A percentile compares a stretch with the other conserved stretches of the same genome.
These are phyloP conservation scores for Balaenoptera acutorostrata DNA, from an alignment of 2,113 vertebrate species.

Conservation along the genomic window DNA sequence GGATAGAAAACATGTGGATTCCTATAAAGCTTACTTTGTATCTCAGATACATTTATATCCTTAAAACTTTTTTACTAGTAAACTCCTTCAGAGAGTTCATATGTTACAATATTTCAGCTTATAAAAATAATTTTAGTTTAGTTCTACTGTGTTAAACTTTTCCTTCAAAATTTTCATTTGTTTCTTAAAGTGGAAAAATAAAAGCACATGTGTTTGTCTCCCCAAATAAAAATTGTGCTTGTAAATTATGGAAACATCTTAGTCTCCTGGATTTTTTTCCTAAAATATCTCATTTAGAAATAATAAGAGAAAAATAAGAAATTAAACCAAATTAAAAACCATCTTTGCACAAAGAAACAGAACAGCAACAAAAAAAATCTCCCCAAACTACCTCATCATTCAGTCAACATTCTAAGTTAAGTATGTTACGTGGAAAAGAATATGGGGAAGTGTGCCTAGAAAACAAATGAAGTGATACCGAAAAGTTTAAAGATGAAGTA, in stretches of 20 bases:
- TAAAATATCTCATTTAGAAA: conserved; percentile 2
- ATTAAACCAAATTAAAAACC: not conserved
- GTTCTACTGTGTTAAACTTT: conserved; percentile 10
- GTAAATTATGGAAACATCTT: conserved; percentile 12
- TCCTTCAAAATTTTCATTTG: not conserved
- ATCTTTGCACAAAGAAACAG: not conserved
- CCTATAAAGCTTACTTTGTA: conserved; percentile 47
- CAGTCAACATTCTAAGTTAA: not conserved
- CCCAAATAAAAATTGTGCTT: not conserved
- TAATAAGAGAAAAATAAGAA: conserved; percentile 4
- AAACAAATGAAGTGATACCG: not conserved
- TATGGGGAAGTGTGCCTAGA: not conserved
- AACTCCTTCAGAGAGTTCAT: conserved; percentile 39
- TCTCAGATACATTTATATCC: conserved; percentile 25
- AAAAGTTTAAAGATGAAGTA: conserved; percentile 3
- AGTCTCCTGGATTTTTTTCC: not conserved
- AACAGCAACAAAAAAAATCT: not conserved
- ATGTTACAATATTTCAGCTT: not conserved
- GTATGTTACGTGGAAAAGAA: not conserved
- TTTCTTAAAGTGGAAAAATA: not conserved
- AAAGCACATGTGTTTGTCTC: not conserved
- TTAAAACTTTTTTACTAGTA: conserved; percentile 21
- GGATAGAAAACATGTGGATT: conserved; percentile 59
- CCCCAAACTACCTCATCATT: not conserved
- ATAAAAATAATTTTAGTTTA: conserved; percentile 4